Conservation (phyloP, 1,140 invertebrate genomes). For the Diachasmimorpha longicaudata region DNA sequence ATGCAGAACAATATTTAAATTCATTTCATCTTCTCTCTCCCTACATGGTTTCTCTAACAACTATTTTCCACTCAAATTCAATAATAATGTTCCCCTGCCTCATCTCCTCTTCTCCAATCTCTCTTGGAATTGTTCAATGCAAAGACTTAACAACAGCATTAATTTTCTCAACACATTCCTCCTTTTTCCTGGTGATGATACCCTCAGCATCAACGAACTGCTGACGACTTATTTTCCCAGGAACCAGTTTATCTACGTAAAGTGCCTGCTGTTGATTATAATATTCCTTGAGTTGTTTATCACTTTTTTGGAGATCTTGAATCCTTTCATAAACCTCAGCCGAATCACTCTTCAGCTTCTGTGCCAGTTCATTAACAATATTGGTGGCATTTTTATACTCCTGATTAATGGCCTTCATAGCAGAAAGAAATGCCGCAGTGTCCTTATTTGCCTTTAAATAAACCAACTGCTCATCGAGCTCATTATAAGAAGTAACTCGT, state of each 20-base stretch:
- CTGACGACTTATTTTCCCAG: constrained; percentile 70
- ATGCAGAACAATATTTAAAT: too few relatives aligned
- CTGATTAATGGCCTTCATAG: constrained; percentile 69
- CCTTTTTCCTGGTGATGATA: constrained; percentile 68
- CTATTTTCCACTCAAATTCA: too few relatives aligned
- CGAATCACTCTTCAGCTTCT: constrained; percentile 70
- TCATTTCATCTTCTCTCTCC: not conserved
- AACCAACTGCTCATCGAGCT: constrained; percentile 70
- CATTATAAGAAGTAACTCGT: constrained; percentile 68
- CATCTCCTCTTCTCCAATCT: not conserved
- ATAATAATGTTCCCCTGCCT: too few relatives aligned
- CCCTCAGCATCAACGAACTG: constrained; percentile 72
- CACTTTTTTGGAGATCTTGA: constrained; percentile 69
- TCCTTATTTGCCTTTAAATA: constrained; percentile 74
- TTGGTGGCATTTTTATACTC: constrained; percentile 71
- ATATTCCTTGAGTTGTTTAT: constrained; percentile 63
- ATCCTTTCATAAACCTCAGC: constrained; percentile 72
- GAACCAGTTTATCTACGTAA: constrained; percentile 72
- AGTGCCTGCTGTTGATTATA: constrained; percentile 64
- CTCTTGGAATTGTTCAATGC: constrained; percentile 40
- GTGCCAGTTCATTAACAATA: constrained; percentile 65
- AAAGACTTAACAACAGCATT: constrained; percentile 66
- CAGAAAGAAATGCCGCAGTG: constrained; percentile 60
- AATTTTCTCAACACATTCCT: constrained; percentile 73
- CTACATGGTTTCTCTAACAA: not conserved